Percentiles rank a stretch among this genome's conserved stretches.
phyloP scores from a whole-genome alignment of 2,113 vertebrate genomes.

The Chionomys nivalis region DNA sequence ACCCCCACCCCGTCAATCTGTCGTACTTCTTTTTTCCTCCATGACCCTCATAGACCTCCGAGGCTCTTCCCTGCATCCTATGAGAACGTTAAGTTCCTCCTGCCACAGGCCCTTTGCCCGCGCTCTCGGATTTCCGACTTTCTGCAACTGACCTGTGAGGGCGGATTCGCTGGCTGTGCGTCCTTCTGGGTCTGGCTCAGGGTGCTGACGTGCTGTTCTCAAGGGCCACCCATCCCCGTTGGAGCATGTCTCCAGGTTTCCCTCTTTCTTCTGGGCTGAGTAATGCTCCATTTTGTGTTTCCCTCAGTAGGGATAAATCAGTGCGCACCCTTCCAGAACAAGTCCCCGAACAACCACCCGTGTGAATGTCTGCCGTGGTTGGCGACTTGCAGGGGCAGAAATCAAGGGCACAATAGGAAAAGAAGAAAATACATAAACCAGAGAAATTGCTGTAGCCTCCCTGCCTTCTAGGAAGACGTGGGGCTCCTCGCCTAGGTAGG shows the following conservation, averaged over 20 bases:
- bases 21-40: neutral
- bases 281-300: neutral
- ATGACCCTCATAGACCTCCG: neutral
- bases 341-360: fast-evolving
- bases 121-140: neutral
- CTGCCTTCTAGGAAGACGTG: neutral
- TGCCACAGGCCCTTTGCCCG: neutral
- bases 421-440: neutral
- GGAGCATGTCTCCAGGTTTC: no score
- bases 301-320: neutral
- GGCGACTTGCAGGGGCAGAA: neutral
- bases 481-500: neutral
- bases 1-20: neutral
- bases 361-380: neutral
- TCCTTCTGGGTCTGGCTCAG: neutral
- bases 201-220: neutral
- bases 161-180: no score
- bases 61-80: neutral
- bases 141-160: neutral
- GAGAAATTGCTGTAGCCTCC: neutral
- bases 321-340: neutral
- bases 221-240: neutral
- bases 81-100: neutral
- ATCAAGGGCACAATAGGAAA: neutral
- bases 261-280: neutral